Evolutionary conservation across 2,888 invertebrate genomes (phyloP).

Genomic region (Magallana nippona): DNA sequence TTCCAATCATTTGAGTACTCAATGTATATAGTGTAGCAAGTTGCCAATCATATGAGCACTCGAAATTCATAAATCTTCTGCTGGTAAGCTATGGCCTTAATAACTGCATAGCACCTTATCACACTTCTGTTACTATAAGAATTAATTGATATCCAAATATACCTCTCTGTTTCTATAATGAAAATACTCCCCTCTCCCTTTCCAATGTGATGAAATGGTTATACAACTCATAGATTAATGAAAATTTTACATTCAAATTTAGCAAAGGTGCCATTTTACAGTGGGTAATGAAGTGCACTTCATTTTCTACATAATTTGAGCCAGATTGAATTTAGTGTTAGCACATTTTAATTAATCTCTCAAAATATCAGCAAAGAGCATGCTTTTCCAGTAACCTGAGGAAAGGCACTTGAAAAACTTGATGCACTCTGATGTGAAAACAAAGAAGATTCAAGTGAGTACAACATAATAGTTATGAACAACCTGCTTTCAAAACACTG

Average conservation of each 20-base stretch:
- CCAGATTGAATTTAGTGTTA: neutral
- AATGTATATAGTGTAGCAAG: too few species aligned
- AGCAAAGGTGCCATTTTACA: neutral
- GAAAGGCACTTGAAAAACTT: too few species aligned
- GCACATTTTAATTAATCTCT: neutral
- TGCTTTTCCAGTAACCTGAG: neutral
- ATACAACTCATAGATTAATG: neutral
- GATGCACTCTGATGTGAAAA: too few species aligned
- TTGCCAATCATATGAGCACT: too few species aligned
- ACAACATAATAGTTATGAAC: too few species aligned
- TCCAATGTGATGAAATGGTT: neutral
- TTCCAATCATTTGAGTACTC: too few species aligned
- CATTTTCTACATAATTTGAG: conserved; percentile 3
- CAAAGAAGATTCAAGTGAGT: too few species aligned
- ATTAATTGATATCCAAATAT: conserved; percentile 16
- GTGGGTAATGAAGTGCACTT: neutral
- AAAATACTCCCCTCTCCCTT: neutral
- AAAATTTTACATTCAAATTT: neutral
- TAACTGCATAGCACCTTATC: neutral
- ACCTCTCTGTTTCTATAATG: neutral
- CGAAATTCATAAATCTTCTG: too few species aligned
- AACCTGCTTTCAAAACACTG: neutral
- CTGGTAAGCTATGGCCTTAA: too few species aligned
- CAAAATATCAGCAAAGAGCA: neutral
- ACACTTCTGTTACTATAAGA: neutral